phyloP scores from a whole-genome alignment of 92 coral and sea anemone genomes.

The Virgularia gustaviana region DNA sequence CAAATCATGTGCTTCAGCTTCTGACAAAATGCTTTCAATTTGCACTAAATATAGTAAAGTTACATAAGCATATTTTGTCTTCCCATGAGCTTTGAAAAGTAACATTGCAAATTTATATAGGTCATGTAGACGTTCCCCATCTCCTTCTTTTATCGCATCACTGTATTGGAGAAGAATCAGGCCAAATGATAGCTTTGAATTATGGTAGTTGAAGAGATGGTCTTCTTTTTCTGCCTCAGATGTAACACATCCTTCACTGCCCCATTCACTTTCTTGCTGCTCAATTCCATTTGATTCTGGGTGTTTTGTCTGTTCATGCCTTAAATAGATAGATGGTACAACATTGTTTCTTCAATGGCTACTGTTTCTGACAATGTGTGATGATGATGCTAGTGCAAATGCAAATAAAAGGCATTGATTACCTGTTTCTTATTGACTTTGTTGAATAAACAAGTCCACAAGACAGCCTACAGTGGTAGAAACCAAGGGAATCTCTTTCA shows the following conservation, averaged over 20 bases:
- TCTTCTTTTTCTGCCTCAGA: slow-evolving; percentile 46
- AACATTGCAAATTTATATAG: slow-evolving; percentile 46
- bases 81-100: slow-evolving; percentile 35
- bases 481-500: slow-evolving; percentile 49
- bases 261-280: not conserved
- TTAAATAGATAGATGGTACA: no score
- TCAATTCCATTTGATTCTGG: not conserved
- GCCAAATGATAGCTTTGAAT: slow-evolving; percentile 60
- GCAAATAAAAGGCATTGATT: not conserved
- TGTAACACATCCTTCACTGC: not conserved
- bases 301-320: not conserved
- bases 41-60: slow-evolving; percentile 36
- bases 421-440: slow-evolving; percentile 49
- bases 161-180: slow-evolving; percentile 43
- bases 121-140: slow-evolving; percentile 56
- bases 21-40: slow-evolving; percentile 31
- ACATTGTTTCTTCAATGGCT: not conserved
- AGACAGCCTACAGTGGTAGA: slow-evolving; percentile 37
- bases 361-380: slow-evolving; percentile 4
- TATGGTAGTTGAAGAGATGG: slow-evolving; percentile 36
- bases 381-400: not conserved
- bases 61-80: slow-evolving; percentile 52
- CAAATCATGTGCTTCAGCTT: slow-evolving; percentile 40
- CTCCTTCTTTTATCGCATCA: slow-evolving; percentile 59
- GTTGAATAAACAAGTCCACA: slow-evolving; percentile 59